Evolutionary conservation across 2,797 vertebrate genomes (phyloP), one percentile per base, ranked within the genome.

Genomic region (Tragelaphus oryx): DNA sequence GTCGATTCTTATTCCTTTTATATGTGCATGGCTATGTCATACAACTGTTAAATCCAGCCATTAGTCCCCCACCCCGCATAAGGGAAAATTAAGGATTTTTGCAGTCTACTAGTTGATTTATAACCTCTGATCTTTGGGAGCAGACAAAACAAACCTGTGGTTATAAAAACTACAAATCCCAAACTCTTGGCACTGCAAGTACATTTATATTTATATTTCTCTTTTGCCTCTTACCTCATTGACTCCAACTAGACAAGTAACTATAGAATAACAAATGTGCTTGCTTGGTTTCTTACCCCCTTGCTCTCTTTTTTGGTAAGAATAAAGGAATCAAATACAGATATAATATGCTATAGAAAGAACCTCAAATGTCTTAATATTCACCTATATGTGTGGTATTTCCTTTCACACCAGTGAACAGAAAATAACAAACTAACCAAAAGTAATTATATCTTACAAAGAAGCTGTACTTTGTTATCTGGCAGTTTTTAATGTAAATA

Each of bases 311-410:
- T 54, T 74, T 37, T 59, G 54, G 1, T 92, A 81, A 82, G 26
- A 96, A 85, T 85, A 55, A 92, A 84, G 94, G 18, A 91, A 85
- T 59, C 17, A 93, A 76, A 96, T 80, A 50, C 76, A 30, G 20
- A 55, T 86, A 37, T 4, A 74, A 92, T 83, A 46, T 94, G 3
- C 22, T 82, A 24, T 59, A 28, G 60, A 80, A 85, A 59, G 46
- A 84, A 87, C 74, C 65, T 44, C n/a, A 71, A 94, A 74, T 89
- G 44, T 41, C 12, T 54, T 93, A 41, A 4, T 48, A 78, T 28
- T 81, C 14, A 46, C 13, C 18, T 62, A 0, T 68, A 81, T 57
- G 9, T 94, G 24, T 94, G 24, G 1, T 54, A 50, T 78, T 93
- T 93, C 30, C 82, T 94, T 7, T 94, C 17, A 52, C 3, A 22